Percentiles rank a stretch among this genome's conserved stretches.
These are phyloP conservation scores for Zaprionus gabonicus DNA, from an alignment of 1,140 invertebrate genomes.

Conservation along the genomic window DNA sequence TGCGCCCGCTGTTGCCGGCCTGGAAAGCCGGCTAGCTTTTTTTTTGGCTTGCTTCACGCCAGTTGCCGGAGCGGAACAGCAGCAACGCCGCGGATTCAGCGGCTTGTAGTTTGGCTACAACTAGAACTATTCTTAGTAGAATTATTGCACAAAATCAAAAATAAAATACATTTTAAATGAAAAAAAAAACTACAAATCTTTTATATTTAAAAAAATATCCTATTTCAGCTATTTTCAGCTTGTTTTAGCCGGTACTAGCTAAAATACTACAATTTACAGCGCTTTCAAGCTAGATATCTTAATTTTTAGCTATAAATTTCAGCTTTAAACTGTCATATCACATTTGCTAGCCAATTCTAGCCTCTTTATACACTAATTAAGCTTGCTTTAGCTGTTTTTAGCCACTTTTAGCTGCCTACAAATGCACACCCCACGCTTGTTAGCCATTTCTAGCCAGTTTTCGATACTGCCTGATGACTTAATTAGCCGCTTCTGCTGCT, in stretches of 20 bases:
- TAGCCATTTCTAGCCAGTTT: conserved; percentile 39
- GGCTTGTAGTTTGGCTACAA: conserved; percentile 53
- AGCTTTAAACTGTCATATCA: not conserved
- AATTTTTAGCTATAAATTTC: not conserved
- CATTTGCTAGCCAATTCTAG: not conserved
- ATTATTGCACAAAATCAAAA: conserved; percentile 6
- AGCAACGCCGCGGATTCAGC: not conserved
- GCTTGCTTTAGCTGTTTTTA: not conserved
- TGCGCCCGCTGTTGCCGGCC: conserved; percentile 43
- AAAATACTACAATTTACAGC: not conserved
- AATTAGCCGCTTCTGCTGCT: conserved; percentile 63
- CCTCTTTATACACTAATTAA: not conserved
- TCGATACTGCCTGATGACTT: conserved; percentile 67
- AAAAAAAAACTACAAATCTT: conserved; percentile 12
- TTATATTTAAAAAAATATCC: not conserved
- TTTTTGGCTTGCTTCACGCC: conserved; percentile 26
- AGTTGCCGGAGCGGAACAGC: conserved; percentile 7
- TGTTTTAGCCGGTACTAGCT: conserved; percentile 7
- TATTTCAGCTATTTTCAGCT: conserved; percentile 13
- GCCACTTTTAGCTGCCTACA: not conserved
- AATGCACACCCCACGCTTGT: not conserved
- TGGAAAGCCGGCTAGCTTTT: conserved; percentile 61
- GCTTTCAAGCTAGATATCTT: not conserved
- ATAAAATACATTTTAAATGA: conserved; percentile 34
- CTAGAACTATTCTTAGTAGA: conserved; percentile 27